Base-by-base conservation (phyloP, 1,140 invertebrate genomes). In the Phymastichus coffea region DNA sequence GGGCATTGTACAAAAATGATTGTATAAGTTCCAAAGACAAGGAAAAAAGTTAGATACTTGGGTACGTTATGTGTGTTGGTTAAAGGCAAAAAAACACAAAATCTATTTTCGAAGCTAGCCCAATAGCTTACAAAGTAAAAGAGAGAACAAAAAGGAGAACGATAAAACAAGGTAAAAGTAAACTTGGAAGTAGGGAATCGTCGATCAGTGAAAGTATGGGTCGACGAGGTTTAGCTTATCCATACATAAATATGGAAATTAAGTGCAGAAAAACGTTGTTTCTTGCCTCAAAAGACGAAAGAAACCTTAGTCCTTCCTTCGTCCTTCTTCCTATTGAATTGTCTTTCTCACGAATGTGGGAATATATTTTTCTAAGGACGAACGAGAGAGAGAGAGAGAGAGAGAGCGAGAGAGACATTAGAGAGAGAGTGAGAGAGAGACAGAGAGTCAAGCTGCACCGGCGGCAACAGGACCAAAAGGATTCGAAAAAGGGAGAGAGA, bases 341-440 rank as follows among this genome's bases (percentile, higher is more conserved):
- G 62, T 65, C 61, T 63, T 59, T 57, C 65, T 60, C 55, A 51
- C 64, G 62, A 57, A 48, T 60, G 40, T 54, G 57, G 40, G 57
- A 60, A 60, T 33, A 47, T 54, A 60, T 60, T 60, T 60, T 48
- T 54, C 51, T 54, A 53, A 52, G 33, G 40, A 54, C 15, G 4
- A 19, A 19, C 33, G 47, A 47, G 51, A 48, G 25, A 23, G n/a
- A n/a, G n/a, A n/a, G n/a, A n/a, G n/a, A n/a, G n/a, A n/a, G n/a
- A n/a, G n/a, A n/a, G n/a, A n/a, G n/a, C n/a, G n/a, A n/a, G n/a
- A 46, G 35, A 53, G 61, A 28, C 28, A 53, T 41, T 22, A 22
- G 22, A 51, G 26, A 30, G 17, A 33, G 48, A 51, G 14, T 33
- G 30, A 51, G 48, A 33, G 48, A 51, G 48, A n/a, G n/a, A n/a